Base-by-base conservation (phyloP, 2,797 vertebrate genomes). In the Scarus forsteni region DNA sequence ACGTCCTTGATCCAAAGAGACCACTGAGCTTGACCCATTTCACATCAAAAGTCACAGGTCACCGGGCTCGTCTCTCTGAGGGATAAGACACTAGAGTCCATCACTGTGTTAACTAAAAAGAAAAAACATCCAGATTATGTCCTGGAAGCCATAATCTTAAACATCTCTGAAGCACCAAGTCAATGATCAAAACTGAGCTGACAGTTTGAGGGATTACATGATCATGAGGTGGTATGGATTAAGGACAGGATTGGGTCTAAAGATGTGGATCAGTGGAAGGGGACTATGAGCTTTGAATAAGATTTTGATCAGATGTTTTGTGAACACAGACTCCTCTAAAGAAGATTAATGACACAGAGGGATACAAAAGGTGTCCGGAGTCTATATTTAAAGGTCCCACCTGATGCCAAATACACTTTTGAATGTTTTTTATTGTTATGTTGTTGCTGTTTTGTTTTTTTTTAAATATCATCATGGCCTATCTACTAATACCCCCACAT, bases 211-310 rank as follows among this genome's bases (percentile, higher is more conserved):
- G 86, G 89, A 92, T 92, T 90, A 93, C 73, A 58, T 52, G 60
- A 91, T 93, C 92, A 92, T 89, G 88, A 84, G 90, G 88, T 81
- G 69, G 83, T 72, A 67, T 59, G 79, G 88, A 85, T 92, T 91
- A 91, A 83, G 70, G 63, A 38, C 27, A 64, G 57, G 18, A 67
- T 36, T 56, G 77, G 65, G 42, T 38, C 52, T 58, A 52, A 75
- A 72, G 66, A 75, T 75, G 69, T 60, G 65, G 80, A 75, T 84
- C 68, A 85, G 77, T 39, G 65, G 66, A 54, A 45, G 69, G 76
- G 83, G 73, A 76, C 75, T 76, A 34, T 16, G 46, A 70, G 45
- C 56, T 73, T 74, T 44, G 34, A 50, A 56, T 45, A n/a, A 45
- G 14, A 43, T 14, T 66, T 83, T 75, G 16, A 55, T 66, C 35